Evolutionary conservation across 1,140 invertebrate species (phyloP).

Genomic region (Temnothorax longispinosus): DNA sequence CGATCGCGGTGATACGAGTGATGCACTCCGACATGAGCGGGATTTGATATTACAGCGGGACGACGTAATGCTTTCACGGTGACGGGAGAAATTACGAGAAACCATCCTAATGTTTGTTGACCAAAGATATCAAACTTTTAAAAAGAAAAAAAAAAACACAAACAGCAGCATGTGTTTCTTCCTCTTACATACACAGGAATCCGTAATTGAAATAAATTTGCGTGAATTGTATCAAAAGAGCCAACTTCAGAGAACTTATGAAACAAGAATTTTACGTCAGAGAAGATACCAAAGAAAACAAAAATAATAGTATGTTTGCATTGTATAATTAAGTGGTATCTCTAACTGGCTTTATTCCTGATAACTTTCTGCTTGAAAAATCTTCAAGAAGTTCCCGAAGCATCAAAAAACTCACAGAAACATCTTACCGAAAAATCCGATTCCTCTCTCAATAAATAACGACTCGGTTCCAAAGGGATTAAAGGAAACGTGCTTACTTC

Average conservation of each 20-base stretch:
- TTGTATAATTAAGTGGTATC: constrained; percentile 9
- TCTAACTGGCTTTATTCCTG: background rate
- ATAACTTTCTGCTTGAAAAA: constrained; percentile 20
- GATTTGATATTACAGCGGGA: background rate
- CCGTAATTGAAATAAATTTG: background rate
- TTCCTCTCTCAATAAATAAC: constrained; percentile 1
- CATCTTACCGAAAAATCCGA: background rate
- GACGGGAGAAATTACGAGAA: background rate
- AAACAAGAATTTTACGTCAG: background rate
- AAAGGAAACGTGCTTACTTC: constrained; percentile 33
- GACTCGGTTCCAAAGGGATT: background rate
- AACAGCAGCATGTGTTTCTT: background rate
- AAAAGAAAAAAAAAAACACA: background rate
- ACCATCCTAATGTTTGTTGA: background rate
- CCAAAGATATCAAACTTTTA: background rate
- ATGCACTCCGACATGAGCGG: background rate
- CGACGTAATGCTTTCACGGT: background rate
- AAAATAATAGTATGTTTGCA: background rate
- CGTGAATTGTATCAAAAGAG: background rate
- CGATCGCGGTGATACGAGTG: background rate
- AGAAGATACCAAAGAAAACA: background rate
- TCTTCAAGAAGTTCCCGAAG: background rate
- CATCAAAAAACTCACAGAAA: background rate
- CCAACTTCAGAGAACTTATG: background rate
- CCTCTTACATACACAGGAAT: background rate